Conservation (phyloP, 2,797 vertebrate genomes). For the Trachops cirrhosus region DNA sequence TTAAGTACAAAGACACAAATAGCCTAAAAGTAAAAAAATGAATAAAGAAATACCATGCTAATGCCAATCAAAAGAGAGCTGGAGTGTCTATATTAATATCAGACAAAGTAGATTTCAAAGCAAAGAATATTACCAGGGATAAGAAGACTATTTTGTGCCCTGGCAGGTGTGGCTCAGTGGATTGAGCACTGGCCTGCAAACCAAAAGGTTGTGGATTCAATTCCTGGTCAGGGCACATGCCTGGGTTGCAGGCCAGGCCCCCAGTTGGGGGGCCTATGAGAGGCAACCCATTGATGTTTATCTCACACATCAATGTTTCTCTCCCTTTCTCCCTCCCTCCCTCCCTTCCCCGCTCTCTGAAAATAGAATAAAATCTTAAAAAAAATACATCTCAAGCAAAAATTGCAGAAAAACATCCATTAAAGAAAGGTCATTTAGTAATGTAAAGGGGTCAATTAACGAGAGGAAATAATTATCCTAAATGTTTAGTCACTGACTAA, state of each 20-base stretch:
- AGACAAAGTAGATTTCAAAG: not conserved
- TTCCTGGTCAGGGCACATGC: not conserved
- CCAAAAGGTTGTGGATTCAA: not conserved
- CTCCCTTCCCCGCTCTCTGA: too few species aligned
- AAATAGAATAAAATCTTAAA: not conserved
- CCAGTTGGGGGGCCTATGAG: not conserved
- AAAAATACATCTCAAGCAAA: not conserved
- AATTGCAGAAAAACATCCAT: not conserved
- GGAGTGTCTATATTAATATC: not conserved
- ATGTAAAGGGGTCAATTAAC: not conserved
- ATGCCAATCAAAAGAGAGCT: not conserved
- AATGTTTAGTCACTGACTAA: not conserved
- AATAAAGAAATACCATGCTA: not conserved
- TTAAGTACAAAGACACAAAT: not conserved
- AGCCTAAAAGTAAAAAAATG: not conserved
- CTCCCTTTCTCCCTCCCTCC: too few species aligned
- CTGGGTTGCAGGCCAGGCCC: not conserved
- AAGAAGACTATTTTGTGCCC: not conserved
- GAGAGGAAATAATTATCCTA: not conserved
- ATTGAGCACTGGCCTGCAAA: not conserved
- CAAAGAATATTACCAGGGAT: not conserved
- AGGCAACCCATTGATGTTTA: not conserved
- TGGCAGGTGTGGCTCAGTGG: not conserved
- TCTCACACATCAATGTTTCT: not conserved
- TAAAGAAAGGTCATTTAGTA: not conserved